Conservation (phyloP, 2,113 vertebrate genomes). For the Boleophthalmus pectinirostris region DNA sequence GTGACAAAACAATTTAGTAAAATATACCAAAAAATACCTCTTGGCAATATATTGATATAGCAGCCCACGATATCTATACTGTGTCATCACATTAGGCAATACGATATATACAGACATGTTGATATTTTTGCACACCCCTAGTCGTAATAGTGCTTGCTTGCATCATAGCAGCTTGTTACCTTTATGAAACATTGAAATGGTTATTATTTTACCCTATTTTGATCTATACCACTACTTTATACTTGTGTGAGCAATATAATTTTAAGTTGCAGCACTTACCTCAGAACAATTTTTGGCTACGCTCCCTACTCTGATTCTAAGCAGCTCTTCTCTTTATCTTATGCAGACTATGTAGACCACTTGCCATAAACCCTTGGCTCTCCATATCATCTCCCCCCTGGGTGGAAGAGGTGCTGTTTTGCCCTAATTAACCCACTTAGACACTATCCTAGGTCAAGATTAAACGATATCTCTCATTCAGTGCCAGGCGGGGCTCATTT, state of each 20-base stretch:
- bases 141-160: too few species aligned
- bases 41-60: too few species aligned
- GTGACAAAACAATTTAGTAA: too few species aligned
- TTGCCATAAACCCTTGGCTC: slow-evolving; percentile 50
- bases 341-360: slow-evolving; percentile 34
- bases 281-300: background rate
- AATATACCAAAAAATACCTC: too few species aligned
- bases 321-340: background rate
- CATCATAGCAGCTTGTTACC: too few species aligned
- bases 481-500: slow-evolving; percentile 61
- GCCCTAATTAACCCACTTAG: slow-evolving; percentile 73
- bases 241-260: background rate
- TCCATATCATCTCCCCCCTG: slow-evolving; percentile 53
- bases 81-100: too few species aligned
- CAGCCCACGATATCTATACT: too few species aligned
- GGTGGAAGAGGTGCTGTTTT: slow-evolving; percentile 46
- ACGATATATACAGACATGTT: too few species aligned
- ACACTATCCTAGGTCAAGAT: slow-evolving; percentile 60
- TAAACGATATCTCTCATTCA: slow-evolving; percentile 65
- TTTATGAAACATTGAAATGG: too few species aligned
- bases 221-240: background rate
- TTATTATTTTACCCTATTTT: background rate
- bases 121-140: too few species aligned
- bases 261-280: background rate
- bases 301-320: background rate